Evolutionary conservation across 64 coral and sea anemone species (phyloP), one percentile per base, ranked within the genome.

Genomic region (Pocillopora verrucosa): DNA sequence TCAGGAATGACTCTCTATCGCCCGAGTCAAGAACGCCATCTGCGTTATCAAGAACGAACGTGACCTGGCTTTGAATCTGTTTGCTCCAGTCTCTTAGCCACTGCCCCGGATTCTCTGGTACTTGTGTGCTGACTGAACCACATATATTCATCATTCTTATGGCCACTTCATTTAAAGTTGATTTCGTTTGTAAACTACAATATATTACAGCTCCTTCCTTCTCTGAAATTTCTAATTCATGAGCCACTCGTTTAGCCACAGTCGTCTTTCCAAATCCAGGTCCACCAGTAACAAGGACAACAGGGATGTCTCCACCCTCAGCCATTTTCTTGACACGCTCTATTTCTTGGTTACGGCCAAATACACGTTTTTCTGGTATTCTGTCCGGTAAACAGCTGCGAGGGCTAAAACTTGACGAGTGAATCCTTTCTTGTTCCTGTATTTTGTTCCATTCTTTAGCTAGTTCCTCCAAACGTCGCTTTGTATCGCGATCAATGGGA

Each of bases 211-310:
- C 72, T 67, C 0, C 69, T 16, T 61, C 56, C 22, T 74, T 41
- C 13, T 87, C 65, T 11, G 35, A 11, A 11, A 41, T 69, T 0
- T 30, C 34, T 14, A 92, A 14, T 17, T 72, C 16, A 22, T 88
- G 84, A 73, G 64, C 83, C 26, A 80, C 91, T 59, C 51, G 38
- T 51, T 80, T 92, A 3, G 84, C 84, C 84, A 81, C 60, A 62
- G 91, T 76, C 10, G 91, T 92, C 78, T 92, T 92, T 30, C 91
- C 84, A 86, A 76, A 91, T 34, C 89, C 89, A 45, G 89, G 89
- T 13, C 89, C 89, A 10, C 89, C 89, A n/a, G 89, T 91, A 19
- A 91, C 51, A 11, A 76, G 34, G 24, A 86, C 89, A 13, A 84
- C 73, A 3, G 70, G 14, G 62, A 65, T 6, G 6, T n/a, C 35